These are phyloP conservation scores for Coracopsis vasa DNA, from an alignment of 2,113 vertebrate genomes.

Conservation along the genomic window DNA sequence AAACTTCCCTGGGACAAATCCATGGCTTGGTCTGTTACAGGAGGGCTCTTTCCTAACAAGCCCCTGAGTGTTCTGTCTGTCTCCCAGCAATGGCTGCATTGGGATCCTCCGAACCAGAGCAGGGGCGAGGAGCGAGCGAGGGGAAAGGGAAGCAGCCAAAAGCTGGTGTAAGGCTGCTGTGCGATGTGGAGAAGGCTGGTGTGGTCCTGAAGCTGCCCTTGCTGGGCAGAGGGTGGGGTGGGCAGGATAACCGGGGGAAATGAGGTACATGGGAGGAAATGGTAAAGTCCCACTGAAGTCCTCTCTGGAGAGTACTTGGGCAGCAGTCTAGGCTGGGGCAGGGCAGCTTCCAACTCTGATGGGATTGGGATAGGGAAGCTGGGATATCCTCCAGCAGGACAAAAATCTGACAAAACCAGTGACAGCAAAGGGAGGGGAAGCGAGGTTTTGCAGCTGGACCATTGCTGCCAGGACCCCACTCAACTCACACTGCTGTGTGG, in stretches of 20 bases:
- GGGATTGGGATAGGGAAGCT: background rate
- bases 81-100: background rate
- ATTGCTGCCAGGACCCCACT: background rate
- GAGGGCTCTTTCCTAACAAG: background rate
- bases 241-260: background rate
- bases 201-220: background rate
- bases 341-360: background rate
- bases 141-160: background rate
- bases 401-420: background rate
- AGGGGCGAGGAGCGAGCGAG: fast-evolving
- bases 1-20: background rate
- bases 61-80: background rate
- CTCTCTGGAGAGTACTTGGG: background rate
- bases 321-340: background rate
- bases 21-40: fast-evolving
- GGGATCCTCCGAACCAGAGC: background rate
- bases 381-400: background rate
- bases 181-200: background rate
- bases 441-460: background rate
- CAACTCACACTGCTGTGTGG: fast-evolving
- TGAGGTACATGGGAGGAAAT: background rate
- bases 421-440: background rate
- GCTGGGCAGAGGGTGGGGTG: background rate
- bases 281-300: background rate
- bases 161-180: background rate